A percentile compares a stretch with the other conserved stretches of the same genome.
Evolutionary conservation across 2,113 vertebrate species (phyloP).

Genomic region (Meriones unguiculatus): DNA sequence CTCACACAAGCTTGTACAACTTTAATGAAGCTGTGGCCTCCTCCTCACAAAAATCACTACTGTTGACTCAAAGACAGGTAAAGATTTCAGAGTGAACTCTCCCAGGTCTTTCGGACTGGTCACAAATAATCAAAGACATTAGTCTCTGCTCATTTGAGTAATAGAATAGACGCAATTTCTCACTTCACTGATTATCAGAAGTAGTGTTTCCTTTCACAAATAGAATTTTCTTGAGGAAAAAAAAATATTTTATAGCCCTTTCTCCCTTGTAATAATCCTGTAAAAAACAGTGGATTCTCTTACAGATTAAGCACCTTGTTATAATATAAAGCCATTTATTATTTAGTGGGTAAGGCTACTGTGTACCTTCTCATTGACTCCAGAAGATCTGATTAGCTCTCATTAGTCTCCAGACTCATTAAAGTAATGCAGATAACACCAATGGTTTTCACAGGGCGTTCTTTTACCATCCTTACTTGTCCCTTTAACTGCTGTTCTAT

Average conservation of each 20-base stretch:
- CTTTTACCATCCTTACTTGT: background rate
- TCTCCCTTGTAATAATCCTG: background rate
- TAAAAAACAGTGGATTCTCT: background rate
- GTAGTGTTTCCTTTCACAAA: background rate
- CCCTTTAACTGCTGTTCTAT: background rate
- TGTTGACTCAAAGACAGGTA: background rate
- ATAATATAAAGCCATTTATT: slow-evolving; percentile 2
- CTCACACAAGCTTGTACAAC: background rate
- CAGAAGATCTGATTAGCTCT: background rate
- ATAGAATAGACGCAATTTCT: background rate
- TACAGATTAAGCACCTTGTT: background rate
- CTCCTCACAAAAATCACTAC: background rate
- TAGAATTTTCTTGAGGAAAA: background rate
- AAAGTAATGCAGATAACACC: background rate
- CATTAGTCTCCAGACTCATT: background rate
- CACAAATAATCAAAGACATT: background rate
- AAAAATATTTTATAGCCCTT: background rate
- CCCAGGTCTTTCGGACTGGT: background rate
- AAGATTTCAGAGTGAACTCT: background rate
- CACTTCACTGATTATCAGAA: background rate
- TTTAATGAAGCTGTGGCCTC: background rate
- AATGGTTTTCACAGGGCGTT: background rate
- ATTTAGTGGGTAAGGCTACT: background rate
- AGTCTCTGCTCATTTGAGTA: background rate
- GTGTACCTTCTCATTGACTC: background rate